Evolutionary conservation across 2,797 vertebrate genomes (phyloP), one percentile per base, ranked within the genome.

Genomic region (Lateolabrax maculatus): DNA sequence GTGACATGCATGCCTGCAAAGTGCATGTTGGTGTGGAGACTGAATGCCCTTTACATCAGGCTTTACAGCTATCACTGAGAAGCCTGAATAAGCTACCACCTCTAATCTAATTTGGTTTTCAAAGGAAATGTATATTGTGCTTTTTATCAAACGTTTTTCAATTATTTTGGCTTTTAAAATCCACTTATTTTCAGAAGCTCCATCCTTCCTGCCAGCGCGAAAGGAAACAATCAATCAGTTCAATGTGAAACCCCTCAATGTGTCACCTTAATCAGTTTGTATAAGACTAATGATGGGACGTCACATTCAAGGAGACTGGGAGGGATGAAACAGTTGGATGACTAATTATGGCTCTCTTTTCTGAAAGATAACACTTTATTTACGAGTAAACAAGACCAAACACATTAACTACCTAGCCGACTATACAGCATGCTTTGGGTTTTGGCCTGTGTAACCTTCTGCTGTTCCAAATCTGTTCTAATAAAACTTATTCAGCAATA

Each of bases 211-310:
- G 72, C 51, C 62, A 79, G 39, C 57, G 72, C 34, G 65, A 87
- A 82, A 69, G 63, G 80, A 84, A 77, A 51, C 37, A 5, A 90
- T 95, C 88, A 66, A 91, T 95, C 90, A 91, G 81, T 75, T 83
- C 77, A 81, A 61, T 48, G 76, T 63, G 79, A 88, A 78, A 86
- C 67, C 64, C 78, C 63, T 90, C 85, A 86, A 94, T 91, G 81
- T 80, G 90, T 93, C 91, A 89, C 86, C 84, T 87, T 89, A 83
- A 91, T 94, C 92, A 89, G 85, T 92, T 91, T 90, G 77, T 73
- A 62, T 68, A 77, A 90, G 89, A 95, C 85, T 89, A 91, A 94
- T 91, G 92, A 90, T 72, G 73, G 71, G 51, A 81, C 36, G 75
- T 81, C 84, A 81, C 84, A 86, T 87, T 88, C 91, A 94, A 95